These are phyloP conservation scores for Zaprionus kolodkinae DNA, from an alignment of 1,140 invertebrate species.

Conservation along the genomic window DNA sequence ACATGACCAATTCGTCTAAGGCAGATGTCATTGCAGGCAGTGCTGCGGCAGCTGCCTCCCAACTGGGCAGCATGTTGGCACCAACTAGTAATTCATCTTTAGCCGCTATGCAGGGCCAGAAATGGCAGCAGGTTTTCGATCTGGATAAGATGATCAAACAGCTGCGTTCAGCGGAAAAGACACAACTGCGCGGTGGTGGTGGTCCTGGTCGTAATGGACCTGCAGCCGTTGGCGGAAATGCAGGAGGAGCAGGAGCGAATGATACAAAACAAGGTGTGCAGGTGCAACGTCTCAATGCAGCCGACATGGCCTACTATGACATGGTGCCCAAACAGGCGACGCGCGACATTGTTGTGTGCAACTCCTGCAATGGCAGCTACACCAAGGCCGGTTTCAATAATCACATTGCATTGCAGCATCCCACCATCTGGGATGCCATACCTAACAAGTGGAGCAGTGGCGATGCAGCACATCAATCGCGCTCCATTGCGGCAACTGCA, in stretches of 20 bases:
- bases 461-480: not conserved
- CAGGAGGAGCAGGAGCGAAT: not conserved
- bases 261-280: slow-evolving; percentile 46
- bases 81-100: slow-evolving; percentile 26
- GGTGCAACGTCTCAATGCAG: slow-evolving; percentile 71
- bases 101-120: slow-evolving; percentile 65
- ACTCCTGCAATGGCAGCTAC: slow-evolving; percentile 68
- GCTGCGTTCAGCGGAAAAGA: slow-evolving; percentile 71
- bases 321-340: slow-evolving; percentile 72
- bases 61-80: slow-evolving; percentile 38
- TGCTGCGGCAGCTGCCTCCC: slow-evolving; percentile 19
- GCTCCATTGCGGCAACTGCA: slow-evolving; percentile 10
- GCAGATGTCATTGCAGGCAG: slow-evolving; percentile 34
- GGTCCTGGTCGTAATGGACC: slow-evolving; percentile 3
- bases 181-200: slow-evolving; percentile 61
- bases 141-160: slow-evolving; percentile 80
- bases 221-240: not conserved
- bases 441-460: slow-evolving; percentile 58
- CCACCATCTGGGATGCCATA: slow-evolving; percentile 67
- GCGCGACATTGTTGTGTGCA: slow-evolving; percentile 71
- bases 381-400: slow-evolving; percentile 77
- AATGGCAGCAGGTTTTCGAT: slow-evolving; percentile 76
- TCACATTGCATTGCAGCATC: slow-evolving; percentile 77
- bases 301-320: slow-evolving; percentile 79
- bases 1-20: slow-evolving; percentile 53